Conservation (phyloP, 2,113 vertebrate species). For the Tympanuchus pallidicinctus region DNA sequence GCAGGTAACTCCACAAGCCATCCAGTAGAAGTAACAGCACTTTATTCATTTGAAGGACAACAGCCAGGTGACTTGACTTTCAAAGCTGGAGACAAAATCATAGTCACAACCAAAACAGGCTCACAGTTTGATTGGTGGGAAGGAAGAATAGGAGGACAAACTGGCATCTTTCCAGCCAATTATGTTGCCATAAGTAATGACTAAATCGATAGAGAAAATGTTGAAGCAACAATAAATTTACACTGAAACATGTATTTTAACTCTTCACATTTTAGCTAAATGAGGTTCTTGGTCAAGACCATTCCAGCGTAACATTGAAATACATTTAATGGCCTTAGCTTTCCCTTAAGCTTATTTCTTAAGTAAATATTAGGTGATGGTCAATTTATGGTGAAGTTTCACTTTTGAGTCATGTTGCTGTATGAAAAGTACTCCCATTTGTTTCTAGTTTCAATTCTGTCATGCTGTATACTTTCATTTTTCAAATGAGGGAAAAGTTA, state of each 20-base stretch:
- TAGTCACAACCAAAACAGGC: constrained; percentile 86
- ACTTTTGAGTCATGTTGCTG: not conserved
- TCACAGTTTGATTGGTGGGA: constrained; percentile 99
- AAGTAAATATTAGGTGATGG: not conserved
- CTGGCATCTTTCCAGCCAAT: constrained; percentile 98
- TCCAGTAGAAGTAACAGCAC: constrained; percentile 80
- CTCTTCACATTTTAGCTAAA: constrained; percentile 11
- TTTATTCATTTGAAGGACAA: constrained; percentile 87
- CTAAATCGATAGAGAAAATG: not conserved
- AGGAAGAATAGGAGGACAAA: constrained; percentile 82
- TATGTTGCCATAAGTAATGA: constrained; percentile 83
- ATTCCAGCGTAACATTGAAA: constrained; percentile 19
- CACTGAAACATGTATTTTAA: constrained; percentile 11
- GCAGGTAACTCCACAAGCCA: constrained; percentile 55
- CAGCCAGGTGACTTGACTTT: constrained; percentile 93
- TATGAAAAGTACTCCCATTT: not conserved
- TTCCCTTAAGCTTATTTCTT: not conserved
- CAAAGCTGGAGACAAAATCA: constrained; percentile 88
- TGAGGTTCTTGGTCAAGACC: not conserved
- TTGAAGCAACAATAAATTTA: constrained; percentile 10
- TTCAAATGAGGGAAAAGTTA: not conserved
- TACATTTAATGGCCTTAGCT: not conserved
- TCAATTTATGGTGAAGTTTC: not conserved
- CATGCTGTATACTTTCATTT: not conserved
- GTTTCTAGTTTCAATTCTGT: not conserved